These are phyloP conservation scores for Tinea trinotella DNA, from an alignment of 2,888 invertebrate species.

Conservation along the genomic window DNA sequence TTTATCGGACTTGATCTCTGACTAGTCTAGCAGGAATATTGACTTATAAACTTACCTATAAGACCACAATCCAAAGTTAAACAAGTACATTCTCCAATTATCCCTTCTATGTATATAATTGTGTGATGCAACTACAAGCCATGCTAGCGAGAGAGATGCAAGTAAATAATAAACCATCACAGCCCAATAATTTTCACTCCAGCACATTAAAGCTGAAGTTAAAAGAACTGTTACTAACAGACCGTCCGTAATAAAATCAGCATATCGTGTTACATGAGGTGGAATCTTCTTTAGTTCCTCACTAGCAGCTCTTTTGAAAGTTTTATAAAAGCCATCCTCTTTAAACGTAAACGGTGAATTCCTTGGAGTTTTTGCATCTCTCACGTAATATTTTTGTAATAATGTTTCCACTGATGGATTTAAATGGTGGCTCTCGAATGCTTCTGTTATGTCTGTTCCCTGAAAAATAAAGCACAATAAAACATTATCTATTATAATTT, in stretches of 20 bases:
- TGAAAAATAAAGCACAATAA: slow-evolving; percentile 29
- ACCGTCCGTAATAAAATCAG: slow-evolving; percentile 47
- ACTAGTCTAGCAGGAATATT: no score
- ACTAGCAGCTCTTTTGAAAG: slow-evolving; percentile 74
- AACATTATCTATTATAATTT: no score
- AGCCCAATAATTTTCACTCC: slow-evolving; percentile 32
- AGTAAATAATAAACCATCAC: slow-evolving; percentile 44
- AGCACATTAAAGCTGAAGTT: slow-evolving; percentile 35
- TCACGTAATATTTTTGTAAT: slow-evolving; percentile 75
- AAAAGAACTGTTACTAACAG: slow-evolving; percentile 43
- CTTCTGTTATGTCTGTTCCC: slow-evolving; percentile 87
- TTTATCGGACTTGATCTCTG: no score
- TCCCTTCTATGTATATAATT: slow-evolving; percentile 84
- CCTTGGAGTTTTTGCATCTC: slow-evolving; percentile 74
- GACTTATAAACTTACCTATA: slow-evolving; percentile 70
- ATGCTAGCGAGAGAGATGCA: slow-evolving; percentile 71
- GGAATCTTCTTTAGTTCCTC: slow-evolving; percentile 69
- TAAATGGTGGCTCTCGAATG: slow-evolving; percentile 82
- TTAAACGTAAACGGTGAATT: slow-evolving; percentile 82
- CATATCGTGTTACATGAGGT: slow-evolving; percentile 38
- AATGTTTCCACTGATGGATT: slow-evolving; percentile 69
- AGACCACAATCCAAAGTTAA: slow-evolving; percentile 78
- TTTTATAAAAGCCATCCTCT: slow-evolving; percentile 81
- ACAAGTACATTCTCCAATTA: slow-evolving; percentile 85
- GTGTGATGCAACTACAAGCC: slow-evolving; percentile 76